A percentile compares a stretch with the other conserved stretches of the same genome.
Conservation (phyloP, 2,888 invertebrate species). For the Lycia hirtaria region DNA sequence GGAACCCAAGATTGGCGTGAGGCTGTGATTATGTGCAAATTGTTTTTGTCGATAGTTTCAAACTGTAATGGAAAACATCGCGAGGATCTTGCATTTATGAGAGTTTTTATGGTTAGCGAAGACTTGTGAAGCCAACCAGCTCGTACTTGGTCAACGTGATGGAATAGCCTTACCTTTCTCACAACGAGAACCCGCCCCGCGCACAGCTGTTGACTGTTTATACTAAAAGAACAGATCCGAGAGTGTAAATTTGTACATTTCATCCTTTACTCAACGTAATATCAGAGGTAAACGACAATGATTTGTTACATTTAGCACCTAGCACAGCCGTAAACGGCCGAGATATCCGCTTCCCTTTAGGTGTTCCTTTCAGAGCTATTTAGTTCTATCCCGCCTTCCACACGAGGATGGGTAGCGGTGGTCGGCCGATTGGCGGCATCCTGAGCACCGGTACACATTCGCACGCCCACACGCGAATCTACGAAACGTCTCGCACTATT, state of each 20-base stretch:
- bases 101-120: too few species aligned
- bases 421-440: constrained; percentile 41
- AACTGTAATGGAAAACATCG: too few species aligned
- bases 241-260: background rate
- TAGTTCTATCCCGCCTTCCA: constrained; percentile 15
- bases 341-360: constrained; percentile 6
- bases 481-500: constrained; percentile 31
- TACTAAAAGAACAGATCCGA: too few species aligned
- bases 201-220: too few species aligned
- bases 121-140: too few species aligned
- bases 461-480: constrained; percentile 44
- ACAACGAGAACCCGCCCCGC: too few species aligned
- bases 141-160: too few species aligned
- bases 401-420: constrained; percentile 4
- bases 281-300: background rate
- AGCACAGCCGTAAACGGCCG: background rate
- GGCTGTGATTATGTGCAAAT: too few species aligned
- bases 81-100: too few species aligned
- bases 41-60: too few species aligned
- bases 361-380: constrained; percentile 27
- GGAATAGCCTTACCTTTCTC: too few species aligned
- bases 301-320: background rate
- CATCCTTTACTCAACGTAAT: background rate
- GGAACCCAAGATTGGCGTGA: too few species aligned
- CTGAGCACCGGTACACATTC: constrained; percentile 40